These are phyloP conservation scores for Aplochiton taeniatus DNA, from an alignment of 2,797 vertebrate genomes.

Conservation along the genomic window DNA sequence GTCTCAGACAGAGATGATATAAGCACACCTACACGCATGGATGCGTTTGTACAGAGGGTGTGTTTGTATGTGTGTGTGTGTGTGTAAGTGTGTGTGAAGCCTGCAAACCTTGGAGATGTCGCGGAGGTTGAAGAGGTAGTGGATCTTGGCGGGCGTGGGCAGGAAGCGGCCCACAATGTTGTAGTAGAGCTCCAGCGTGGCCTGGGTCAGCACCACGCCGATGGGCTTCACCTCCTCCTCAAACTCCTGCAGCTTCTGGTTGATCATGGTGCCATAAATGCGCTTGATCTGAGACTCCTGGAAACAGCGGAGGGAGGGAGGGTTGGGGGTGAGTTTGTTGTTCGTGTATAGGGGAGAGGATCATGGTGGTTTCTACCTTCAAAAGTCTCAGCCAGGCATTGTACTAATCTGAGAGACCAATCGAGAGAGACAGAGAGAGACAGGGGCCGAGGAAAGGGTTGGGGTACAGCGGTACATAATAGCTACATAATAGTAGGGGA, in stretches of 20 bases:
- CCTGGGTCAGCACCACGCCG: constrained; percentile 79
- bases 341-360: too few species aligned
- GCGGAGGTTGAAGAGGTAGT: constrained; percentile 91
- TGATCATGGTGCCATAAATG: constrained; percentile 87
- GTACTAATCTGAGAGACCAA: too few species aligned
- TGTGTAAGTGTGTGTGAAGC: constrained; percentile 26
- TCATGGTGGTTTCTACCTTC: too few species aligned
- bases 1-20: constrained; percentile 1
- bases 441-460: not conserved
- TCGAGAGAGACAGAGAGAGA: not conserved
- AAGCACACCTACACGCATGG: not conserved
- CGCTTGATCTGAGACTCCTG: constrained; percentile 85
- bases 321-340: too few species aligned
- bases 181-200: constrained; percentile 84
- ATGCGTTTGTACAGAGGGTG: not conserved
- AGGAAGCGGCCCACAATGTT: constrained; percentile 79
- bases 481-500: constrained; percentile 12
- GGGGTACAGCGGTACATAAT: not conserved
- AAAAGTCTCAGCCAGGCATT: too few species aligned
- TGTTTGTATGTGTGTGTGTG: not conserved
- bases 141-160: constrained; percentile 88
- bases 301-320: not conserved
- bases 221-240: constrained; percentile 86
- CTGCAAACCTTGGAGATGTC: constrained; percentile 87
- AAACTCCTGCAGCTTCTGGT: constrained; percentile 87